Base-by-base conservation (phyloP, 2,888 invertebrate species). In the Phania funesta region DNA sequence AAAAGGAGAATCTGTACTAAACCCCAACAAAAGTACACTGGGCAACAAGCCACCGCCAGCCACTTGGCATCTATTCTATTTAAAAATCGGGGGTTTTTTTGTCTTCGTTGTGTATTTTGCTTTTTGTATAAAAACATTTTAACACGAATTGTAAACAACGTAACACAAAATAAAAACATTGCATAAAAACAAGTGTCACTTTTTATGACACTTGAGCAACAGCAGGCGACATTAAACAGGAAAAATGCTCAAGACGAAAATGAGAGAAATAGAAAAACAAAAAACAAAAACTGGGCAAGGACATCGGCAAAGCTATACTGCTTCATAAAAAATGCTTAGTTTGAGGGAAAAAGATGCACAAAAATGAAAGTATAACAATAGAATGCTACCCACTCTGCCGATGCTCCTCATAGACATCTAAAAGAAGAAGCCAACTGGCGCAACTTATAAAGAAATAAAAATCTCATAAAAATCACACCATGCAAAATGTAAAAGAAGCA, bases 81-180 rank as follows among this genome's bases (percentile, higher is more conserved):
- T 70, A 62, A 65, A 75, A 80, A 75, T 2, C 65, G 74, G n/a
- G 44, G 41, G 3, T 26, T 50, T 62, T 62, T 1, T 50, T 50
- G 3, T 26, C 52, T 38, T 62, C 29, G 32, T 52, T n/a, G 32
- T 52, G 22, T 46, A 48, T 60, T 52, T 68, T 76, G 11, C 52
- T 38, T 50, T 64, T 73, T 64, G 24, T 80, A 68, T 62, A 65
- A 80, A 75, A 75, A 80, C 75, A 80, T 80, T 75, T 75, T 75
- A 80, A 80, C 80, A 80, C 80, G 80, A 80, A 80, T 80, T 80
- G 80, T 80, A 80, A 80, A 80, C 80, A 80, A 80, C 80, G 80
- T 80, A 80, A 80, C 80, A 80, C 68, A 80, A 75, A 80, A 80
- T 80, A 80, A 80, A 80, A 80, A 80, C 75, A 80, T 70, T 58